Evolutionary conservation across 2,797 vertebrate genomes (phyloP).

Genomic region (Enteromius fasciolatus): DNA sequence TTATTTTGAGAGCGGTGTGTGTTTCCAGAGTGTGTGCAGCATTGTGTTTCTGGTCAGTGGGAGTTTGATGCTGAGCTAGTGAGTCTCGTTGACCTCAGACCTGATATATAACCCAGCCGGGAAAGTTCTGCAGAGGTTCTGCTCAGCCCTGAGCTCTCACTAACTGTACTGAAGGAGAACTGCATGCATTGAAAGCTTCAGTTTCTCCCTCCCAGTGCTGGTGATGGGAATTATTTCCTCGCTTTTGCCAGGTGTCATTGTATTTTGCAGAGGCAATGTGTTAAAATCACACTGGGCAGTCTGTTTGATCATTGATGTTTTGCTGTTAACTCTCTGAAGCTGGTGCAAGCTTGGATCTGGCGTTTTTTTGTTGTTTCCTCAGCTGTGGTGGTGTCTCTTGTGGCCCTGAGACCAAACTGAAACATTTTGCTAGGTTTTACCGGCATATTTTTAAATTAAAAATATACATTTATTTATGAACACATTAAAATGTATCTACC

Average conservation of each 20-base stretch:
- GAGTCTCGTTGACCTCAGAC: conserved; percentile 28
- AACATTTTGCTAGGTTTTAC: background rate
- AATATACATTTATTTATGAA: background rate
- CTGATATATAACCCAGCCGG: conserved; percentile 20
- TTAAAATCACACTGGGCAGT: conserved; percentile 1
- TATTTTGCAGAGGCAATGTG: conserved; percentile 23
- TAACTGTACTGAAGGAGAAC: background rate
- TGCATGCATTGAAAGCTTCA: background rate
- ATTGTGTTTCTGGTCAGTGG: background rate
- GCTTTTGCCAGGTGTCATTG: conserved; percentile 12
- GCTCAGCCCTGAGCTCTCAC: background rate
- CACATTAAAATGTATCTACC: background rate
- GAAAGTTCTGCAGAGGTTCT: conserved; percentile 39
- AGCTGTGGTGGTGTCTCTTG: conserved; percentile 40
- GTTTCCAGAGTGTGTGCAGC: background rate
- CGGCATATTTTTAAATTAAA: background rate
- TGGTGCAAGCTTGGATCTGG: conserved; percentile 22
- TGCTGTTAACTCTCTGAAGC: conserved; percentile 28
- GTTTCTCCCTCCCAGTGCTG: background rate
- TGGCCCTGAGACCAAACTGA: background rate
- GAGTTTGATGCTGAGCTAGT: conserved; percentile 14
- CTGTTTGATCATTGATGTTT: background rate
- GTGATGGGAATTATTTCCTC: background rate
- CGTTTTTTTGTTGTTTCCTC: conserved; percentile 15
- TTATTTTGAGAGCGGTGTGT: conserved; percentile 9